Evolutionary conservation across 1,140 invertebrate species (phyloP), one percentile per base, ranked within the genome.

Genomic region (Neodiprion virginianus): DNA sequence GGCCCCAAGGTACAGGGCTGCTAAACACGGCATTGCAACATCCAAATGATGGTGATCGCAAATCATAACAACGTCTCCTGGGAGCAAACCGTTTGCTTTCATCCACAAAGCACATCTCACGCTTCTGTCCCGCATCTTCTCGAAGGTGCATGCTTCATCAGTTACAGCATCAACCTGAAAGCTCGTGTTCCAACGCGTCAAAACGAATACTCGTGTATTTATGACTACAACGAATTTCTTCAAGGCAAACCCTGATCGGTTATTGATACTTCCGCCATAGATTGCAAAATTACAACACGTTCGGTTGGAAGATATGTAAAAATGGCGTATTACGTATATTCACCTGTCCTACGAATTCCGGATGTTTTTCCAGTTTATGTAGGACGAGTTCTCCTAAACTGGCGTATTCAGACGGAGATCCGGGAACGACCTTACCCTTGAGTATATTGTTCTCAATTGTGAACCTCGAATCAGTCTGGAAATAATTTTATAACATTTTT

Each of bases 1-100:
- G n/a, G 89, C 89, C 2, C 92, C 92, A 4, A 91, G 81, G 72
- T 89, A 90, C 72, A 92, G 85, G 28, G 88, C 82, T 2, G 90
- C 91, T 72, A 91, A 87, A 14, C 91, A 79, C 8, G 90, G 84
- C 67, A 91, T 75, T 47, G 87, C 84, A 81, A 90, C 93, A 75
- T 92, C 89, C 2, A 91, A 65, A 74, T 90, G 87, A 78, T 93
- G 93, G 78, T 93, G 92, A 75, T 91, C 91, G 73, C 89, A 92
- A 75, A 93, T 80, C 0, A 88, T 91, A 40, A 93, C 83, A 61
- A 89, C 83, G 80, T 94, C 92, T 40, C 91, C 89, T 17, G 84
- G 71, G 69, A 79, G 81, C 0, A 92, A 76, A 7, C 88, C 88
- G 65, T 86, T 72, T 65, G 85, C 85, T 70, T 82, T 79, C 0